Evolutionary conservation across 2,888 invertebrate species (phyloP).

Genomic region (Nematopogon swammerdamellus): DNA sequence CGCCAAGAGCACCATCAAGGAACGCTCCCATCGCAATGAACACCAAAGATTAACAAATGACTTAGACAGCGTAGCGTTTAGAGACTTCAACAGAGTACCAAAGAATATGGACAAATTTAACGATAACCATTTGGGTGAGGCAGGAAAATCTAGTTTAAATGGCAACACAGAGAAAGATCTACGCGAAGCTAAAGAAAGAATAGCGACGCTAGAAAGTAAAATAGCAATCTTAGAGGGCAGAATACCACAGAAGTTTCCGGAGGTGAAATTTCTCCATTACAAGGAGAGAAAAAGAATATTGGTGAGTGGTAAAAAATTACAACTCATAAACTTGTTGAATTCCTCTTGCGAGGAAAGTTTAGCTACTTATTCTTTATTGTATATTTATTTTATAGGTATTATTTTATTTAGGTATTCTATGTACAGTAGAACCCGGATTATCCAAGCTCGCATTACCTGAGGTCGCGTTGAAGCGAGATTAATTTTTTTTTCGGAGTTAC

Average conservation of each 20-base stretch:
- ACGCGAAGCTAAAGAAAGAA: slow-evolving; percentile 59
- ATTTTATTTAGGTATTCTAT: too few relatives aligned
- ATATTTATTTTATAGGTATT: too few relatives aligned
- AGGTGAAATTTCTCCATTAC: slow-evolving; percentile 89
- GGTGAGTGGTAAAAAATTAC: slow-evolving; percentile 42
- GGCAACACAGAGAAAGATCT: slow-evolving; percentile 40
- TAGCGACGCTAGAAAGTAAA: slow-evolving; percentile 69
- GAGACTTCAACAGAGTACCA: slow-evolving; percentile 25
- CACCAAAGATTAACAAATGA: slow-evolving; percentile 25
- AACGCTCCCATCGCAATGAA: slow-evolving; percentile 9
- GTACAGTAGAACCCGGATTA: too few relatives aligned
- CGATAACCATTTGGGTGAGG: background rate
- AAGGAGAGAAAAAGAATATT: slow-evolving; percentile 89
- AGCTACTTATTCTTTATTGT: too few relatives aligned
- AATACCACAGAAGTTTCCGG: slow-evolving; percentile 81
- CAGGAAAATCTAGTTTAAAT: background rate
- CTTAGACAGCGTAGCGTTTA: slow-evolving; percentile 22
- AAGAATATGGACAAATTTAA: slow-evolving; percentile 18
- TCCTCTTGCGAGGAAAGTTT: too few relatives aligned
- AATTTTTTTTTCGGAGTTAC: too few relatives aligned
- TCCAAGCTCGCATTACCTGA: too few relatives aligned
- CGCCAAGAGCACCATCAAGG: background rate
- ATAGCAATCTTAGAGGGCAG: slow-evolving; percentile 67
- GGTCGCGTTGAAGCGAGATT: too few relatives aligned
- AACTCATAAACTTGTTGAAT: too few relatives aligned